Base-by-base conservation (phyloP, 2,797 vertebrate species). In the Phoxinus dragarum region DNA sequence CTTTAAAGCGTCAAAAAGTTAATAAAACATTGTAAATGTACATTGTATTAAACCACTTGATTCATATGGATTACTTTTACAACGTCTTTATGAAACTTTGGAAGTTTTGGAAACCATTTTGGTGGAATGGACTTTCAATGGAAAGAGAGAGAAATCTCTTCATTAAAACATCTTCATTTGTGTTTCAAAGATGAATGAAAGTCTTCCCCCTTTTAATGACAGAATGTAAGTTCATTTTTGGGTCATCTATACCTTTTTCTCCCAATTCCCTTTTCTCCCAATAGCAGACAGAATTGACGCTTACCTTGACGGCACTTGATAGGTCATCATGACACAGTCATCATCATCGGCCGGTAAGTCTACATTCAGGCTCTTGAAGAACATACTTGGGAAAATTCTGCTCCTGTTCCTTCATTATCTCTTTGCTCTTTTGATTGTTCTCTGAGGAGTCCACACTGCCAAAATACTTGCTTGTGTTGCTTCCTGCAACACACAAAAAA, bases 391-490 rank as follows among this genome's bases (percentile, higher is more conserved):
- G 92, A 83, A 97, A 93, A 84, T 91, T 94, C n/a, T 95, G 92
- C 0, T 93, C 91, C 0, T 95, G 94, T 0, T 90, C 91, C 72
- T 89, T 91, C 81, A 86, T 16, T 49, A 89, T 90, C 0, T 54
- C 76, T 49, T 93, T 93, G 64, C 92, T 94, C 89, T 94, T 96
- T 80, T 93, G 94, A 81, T 97, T 94, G 1, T 96, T 96, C 89
- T 98, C 97, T 14, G 97, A 96, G 5, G 97, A 98, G 90, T 98
- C 97, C 0, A 97, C 86, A 59, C 97, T 98, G 84, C 97, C 97
- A 0, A 98, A 98, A 91, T 97, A 99, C 85, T 96, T 98, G 95
- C 97, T 98, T 90, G 95, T 97, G 91, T 96, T 96, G 92, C 97
- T 97, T 78, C 96, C 98, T 99, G 86, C 4, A 27, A 19, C 6